phyloP scores from a whole-genome alignment of 2,888 invertebrate species.

The Aethes cnicana region DNA sequence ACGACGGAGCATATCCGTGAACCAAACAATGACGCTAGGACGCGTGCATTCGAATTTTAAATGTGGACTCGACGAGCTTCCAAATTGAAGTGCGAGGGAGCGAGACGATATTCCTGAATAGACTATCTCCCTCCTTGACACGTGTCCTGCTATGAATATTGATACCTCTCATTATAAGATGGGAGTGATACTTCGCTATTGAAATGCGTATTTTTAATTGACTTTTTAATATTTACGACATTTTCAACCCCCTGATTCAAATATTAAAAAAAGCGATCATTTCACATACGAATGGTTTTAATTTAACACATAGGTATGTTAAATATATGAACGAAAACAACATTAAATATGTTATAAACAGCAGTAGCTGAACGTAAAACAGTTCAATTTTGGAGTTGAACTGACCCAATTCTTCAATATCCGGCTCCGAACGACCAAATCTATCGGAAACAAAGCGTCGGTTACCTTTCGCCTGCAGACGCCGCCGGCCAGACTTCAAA shows the following conservation, averaged over 20 bases:
- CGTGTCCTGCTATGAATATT: conserved; percentile 55
- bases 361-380: too few species aligned
- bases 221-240: too few species aligned
- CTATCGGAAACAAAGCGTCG: conserved; percentile 11
- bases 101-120: conserved; percentile 34
- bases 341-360: too few species aligned
- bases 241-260: too few species aligned
- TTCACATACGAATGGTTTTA: too few species aligned
- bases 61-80: conserved; percentile 40
- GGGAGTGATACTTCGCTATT: conserved; percentile 29
- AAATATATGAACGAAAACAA: too few species aligned
- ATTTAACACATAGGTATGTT: too few species aligned
- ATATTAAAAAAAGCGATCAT: too few species aligned
- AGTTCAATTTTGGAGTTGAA: background rate
- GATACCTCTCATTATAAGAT: conserved; percentile 47
- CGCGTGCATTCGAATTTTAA: conserved; percentile 44
- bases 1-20: conserved; percentile 46
- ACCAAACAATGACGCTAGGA: conserved; percentile 34
- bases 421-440: conserved; percentile 29
- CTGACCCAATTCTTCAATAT: conserved; percentile 17
- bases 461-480: conserved; percentile 11
- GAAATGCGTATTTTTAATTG: conserved; percentile 18
- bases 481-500: conserved; percentile 24
- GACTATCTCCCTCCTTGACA: conserved; percentile 43
- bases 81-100: conserved; percentile 44